Conservation (phyloP, 2,888 invertebrate species). For the Tiliacea aurago region DNA sequence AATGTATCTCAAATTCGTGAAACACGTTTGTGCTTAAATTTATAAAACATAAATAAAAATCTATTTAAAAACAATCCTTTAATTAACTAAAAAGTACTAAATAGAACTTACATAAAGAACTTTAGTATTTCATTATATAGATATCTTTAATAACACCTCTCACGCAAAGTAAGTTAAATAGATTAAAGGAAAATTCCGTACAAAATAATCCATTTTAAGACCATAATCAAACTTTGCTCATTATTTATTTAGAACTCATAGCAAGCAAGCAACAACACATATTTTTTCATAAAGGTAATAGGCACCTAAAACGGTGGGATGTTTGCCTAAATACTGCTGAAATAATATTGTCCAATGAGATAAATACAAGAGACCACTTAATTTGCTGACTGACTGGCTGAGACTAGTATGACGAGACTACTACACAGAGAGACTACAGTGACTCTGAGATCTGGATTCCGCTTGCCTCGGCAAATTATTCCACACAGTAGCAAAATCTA, state of each 20-base stretch:
- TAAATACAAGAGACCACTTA: background rate
- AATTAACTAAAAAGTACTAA: no score
- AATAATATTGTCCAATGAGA: slow-evolving; percentile 1
- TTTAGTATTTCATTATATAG: no score
- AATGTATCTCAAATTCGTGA: no score
- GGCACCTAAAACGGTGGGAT: background rate
- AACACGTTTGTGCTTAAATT: no score
- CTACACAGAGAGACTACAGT: no score
- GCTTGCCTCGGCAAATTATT: background rate
- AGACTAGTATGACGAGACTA: no score
- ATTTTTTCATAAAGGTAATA: background rate
- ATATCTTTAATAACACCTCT: no score
- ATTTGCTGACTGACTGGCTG: background rate
- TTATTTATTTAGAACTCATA: background rate
- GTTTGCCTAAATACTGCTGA: background rate
- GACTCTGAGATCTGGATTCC: background rate
- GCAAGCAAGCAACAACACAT: background rate
- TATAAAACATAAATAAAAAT: no score
- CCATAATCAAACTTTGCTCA: background rate
- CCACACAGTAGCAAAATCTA: background rate
- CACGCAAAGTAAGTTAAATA: no score
- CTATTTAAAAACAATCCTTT: no score
- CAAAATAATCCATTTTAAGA: background rate
- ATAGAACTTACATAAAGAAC: no score
- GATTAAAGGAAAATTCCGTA: no score